Evolutionary conservation across 2,113 vertebrate species (phyloP), one percentile per base, ranked within the genome.

Genomic region (Festucalex cinctus): DNA sequence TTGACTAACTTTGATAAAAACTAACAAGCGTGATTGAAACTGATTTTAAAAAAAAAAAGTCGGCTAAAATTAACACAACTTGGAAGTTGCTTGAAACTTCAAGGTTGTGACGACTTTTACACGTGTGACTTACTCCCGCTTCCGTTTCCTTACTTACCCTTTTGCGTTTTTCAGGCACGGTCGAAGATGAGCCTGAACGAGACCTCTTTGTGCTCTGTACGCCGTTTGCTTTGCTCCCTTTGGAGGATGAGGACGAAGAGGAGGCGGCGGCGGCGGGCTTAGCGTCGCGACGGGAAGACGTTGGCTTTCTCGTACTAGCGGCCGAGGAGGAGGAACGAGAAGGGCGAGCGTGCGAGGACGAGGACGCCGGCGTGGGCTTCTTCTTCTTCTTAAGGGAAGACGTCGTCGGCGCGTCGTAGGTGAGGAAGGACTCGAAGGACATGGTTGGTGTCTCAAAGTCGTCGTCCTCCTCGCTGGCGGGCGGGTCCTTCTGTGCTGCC

Each of bases 391-490:
- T 97, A 84, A 92, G 93, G 13, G 57, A 59, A 9, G 93, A 89
- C 32, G 92, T 90, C 32, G 92, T 90, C 0, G 97, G 97, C 59
- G 95, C 94, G 76, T 99, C 97, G 0, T 99, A 99, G 10, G 94
- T 98, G 72, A 99, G 94, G 70, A 98, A 99, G 0, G 95, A 98
- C 87, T 99, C 97, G 3, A 99, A 99, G 9, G 97, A 98, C 97
- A 95, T 98, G 3, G 94, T 95, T 22, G 95, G 96, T 4, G 90
- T 90, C 32, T 94, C 95, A 59, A 94, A 96, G 17, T 93, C 88
- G 0, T 76, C 71, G 0, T 94, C 93, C 46, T 92, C 92, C 20
- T 88, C 22, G 36, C 71, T 78, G 9, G 67, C 14, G 0, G 48
- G 74, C 19, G 76, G 78, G 17, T 86, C 82, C 61, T 86, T 89